Evolutionary conservation across 2,888 invertebrate species (phyloP).

Genomic region (Rambutsinella grinnellia): DNA sequence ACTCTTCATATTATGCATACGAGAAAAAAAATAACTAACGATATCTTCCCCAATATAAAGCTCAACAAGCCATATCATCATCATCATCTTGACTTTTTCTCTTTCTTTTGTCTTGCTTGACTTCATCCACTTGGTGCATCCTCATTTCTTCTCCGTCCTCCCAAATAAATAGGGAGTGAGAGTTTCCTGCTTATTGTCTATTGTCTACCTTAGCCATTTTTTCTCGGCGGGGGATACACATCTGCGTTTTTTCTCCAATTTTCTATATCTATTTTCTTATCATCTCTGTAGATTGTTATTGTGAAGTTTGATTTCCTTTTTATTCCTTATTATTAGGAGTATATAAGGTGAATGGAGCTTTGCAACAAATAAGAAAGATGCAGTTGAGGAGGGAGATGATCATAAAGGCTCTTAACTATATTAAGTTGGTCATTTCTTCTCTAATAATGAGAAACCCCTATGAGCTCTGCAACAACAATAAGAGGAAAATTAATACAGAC

Average conservation of each 20-base stretch:
- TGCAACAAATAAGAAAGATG: no score
- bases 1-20: slow-evolving; percentile 14
- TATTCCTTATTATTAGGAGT: not conserved
- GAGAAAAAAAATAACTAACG: not conserved
- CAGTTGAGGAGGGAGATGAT: no score
- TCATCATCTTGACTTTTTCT: slow-evolving; percentile 52
- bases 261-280: not conserved
- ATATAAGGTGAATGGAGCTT: no score
- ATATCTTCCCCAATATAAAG: slow-evolving; percentile 27
- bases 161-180: not conserved
- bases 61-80: slow-evolving; percentile 54
- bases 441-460: not conserved
- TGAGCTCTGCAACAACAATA: no score
- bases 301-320: not conserved
- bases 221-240: not conserved
- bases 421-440: not conserved
- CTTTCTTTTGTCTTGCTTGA: slow-evolving; percentile 53
- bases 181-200: not conserved
- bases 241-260: not conserved
- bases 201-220: not conserved
- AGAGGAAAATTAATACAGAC: no score
- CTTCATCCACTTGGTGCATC: slow-evolving; percentile 54
- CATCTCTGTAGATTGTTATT: not conserved
- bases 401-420: not conserved
- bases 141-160: slow-evolving; percentile 19